Base-by-base conservation (phyloP, 2,888 invertebrate species). In the Netelia virgata region DNA sequence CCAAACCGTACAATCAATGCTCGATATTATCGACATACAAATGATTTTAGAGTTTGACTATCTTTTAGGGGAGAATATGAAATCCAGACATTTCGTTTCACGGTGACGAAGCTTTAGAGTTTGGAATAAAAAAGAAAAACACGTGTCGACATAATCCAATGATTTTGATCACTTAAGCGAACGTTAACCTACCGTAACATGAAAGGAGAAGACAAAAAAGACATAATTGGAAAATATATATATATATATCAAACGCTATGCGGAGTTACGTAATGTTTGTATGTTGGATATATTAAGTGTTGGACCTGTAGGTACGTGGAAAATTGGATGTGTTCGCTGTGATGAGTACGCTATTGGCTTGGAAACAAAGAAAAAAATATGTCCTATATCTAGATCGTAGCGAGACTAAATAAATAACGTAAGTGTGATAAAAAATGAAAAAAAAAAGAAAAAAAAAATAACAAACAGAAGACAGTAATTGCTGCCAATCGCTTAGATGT, bases 1-100 rank as follows among this genome's bases (percentile, higher is more conserved):
- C 86, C 84, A 91, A 90, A 88, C 89, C 86, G 90, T 92, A 91
- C 90, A 91, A 92, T 92, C 91, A 92, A 86, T 90, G 88, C 85
- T 89, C 87, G 88, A 89, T 87, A 88, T 88, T 86, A 74, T 82
- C 87, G 83, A 81, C 81, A 75, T 73, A 50, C 23, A 43, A 50
- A 80, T 47, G 61, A 74, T 85, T 36, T 36, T 36, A 36, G 36
- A 36, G 5, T 36, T 36, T 36, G 3, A 36, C 36, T 36, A 36
- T 36, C 36, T 36, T 36, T 36, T 36, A 36, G 36, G 6, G 36
- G 0, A 36, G 36, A 0, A 36, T 36, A 36, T 36, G 6, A 36
- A 36, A 36, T 36, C 36, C 36, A 36, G 36, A 36, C 6, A 36
- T 36, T 36, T 6, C 36, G 5, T 36, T 6, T 36, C 5, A 36